These are phyloP conservation scores for Abrostola tripartita DNA, from an alignment of 2,888 invertebrate species.

Conservation along the genomic window DNA sequence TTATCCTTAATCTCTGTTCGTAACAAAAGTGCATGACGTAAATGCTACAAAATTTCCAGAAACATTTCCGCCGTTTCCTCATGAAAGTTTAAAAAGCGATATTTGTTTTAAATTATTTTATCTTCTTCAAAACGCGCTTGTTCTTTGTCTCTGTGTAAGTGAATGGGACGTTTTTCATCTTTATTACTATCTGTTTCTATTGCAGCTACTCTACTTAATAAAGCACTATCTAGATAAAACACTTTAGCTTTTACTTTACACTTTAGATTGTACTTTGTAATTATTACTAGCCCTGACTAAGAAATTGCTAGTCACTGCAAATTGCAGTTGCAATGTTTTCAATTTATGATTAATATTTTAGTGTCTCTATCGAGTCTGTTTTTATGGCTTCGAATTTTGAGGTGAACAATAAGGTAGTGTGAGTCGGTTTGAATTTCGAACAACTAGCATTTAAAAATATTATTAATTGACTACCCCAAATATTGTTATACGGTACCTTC, in stretches of 20 bases:
- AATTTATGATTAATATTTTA: no score
- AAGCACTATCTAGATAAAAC: not conserved
- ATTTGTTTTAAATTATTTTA: conserved; percentile 54
- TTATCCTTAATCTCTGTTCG: conserved; percentile 33
- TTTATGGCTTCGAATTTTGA: no score
- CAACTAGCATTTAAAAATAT: no score
- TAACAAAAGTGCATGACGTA: conserved; percentile 34
- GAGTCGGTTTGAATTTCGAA: no score
- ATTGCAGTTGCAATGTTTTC: no score
- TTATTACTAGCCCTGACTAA: not conserved
- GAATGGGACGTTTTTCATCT: conserved; percentile 10
- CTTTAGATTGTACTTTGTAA: not conserved
- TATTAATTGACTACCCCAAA: no score
- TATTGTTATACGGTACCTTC: no score
- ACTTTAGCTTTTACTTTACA: not conserved
- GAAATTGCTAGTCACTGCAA: no score
- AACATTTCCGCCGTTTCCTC: conserved; percentile 25
- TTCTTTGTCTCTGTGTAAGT: conserved; percentile 36
- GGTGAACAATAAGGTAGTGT: no score
- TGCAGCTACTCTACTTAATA: not conserved
- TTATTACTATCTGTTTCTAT: conserved; percentile 3
- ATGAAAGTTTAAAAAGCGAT: conserved; percentile 42
- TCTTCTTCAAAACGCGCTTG: conserved; percentile 15
- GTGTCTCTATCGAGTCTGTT: no score
- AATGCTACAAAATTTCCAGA: conserved; percentile 35